Percentiles rank a stretch among this genome's conserved stretches.
These are phyloP conservation scores for Colius striatus DNA, from an alignment of 2,113 vertebrate genomes.

Conservation along the genomic window DNA sequence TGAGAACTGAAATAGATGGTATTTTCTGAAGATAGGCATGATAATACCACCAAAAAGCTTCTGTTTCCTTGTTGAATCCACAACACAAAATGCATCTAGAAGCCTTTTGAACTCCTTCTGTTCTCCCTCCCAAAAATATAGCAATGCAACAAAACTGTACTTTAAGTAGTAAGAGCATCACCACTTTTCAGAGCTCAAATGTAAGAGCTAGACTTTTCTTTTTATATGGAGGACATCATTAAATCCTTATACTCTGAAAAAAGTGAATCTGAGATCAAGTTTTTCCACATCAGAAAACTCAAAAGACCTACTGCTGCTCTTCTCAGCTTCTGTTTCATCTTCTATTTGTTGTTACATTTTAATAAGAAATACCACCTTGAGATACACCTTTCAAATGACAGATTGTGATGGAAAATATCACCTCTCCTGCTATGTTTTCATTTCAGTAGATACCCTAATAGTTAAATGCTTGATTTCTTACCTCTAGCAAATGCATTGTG, in stretches of 20 bases:
- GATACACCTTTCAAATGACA: background rate
- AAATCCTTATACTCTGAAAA: background rate
- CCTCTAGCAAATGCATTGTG: background rate
- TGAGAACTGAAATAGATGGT: background rate
- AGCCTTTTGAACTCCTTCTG: background rate
- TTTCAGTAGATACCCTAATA: background rate
- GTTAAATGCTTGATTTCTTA: background rate
- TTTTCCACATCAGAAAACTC: background rate
- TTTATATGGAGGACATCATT: background rate
- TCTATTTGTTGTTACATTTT: background rate
- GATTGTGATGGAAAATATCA: background rate
- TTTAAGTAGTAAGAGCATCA: background rate
- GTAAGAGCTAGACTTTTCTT: background rate
- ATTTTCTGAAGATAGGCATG: background rate
- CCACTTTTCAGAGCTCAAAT: background rate
- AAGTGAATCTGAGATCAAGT: background rate
- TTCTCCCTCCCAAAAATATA: background rate
- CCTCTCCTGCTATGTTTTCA: background rate
- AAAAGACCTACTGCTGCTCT: background rate
- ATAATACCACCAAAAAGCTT: background rate
- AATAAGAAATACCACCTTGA: background rate
- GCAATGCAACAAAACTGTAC: background rate
- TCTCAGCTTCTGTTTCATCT: background rate
- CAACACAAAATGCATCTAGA: background rate
- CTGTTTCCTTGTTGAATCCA: background rate